Base-by-base conservation (phyloP, 2,888 invertebrate genomes). In the Pardosa pseudoannulata region DNA sequence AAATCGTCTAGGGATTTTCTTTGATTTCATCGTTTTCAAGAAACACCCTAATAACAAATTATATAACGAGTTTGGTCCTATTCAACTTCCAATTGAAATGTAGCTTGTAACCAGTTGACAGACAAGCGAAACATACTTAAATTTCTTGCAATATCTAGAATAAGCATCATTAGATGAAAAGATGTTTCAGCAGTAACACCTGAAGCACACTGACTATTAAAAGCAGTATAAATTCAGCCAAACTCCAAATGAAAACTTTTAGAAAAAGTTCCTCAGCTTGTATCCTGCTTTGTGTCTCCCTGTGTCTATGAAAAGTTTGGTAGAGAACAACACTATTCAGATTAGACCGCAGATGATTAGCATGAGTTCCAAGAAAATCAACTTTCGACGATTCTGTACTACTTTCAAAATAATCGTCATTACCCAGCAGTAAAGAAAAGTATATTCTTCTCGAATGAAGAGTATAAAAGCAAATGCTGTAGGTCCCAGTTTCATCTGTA, bases 401-500 rank as follows among this genome's bases (percentile, higher is more conserved):
- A 41, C 82, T 50, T n/a, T 97, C 97, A 9, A 96, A 96, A 27
- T 96, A 92, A 0, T 96, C 94, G 68, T 94, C 93, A 91, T 98
- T 97, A 32, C 92, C 92, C 31, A 97, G 96, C 94, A 97, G 96
- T 90, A 98, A 95, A 92, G 98, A 98, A 95, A 99, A 97, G 92
- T 99, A 99, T 29, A 99, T 97, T 89, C 98, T 94, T 92, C 99
- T 99, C 91, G 98, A 99, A 92, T 99, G 99, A 92, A 99, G 98
- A 93, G 99, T 99, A 91, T 98, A 97, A 92, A 99, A 99, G 92
- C 99, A 98, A 16, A 96, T 96, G 88, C 95, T 94, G 91, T 97
- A 97, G 0, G 95, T 93, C 88, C 97, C 98, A 90, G 94, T 89
- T 32, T 93, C 91, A 89, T 94, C 93, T 5, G 98, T 94, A 65